Evolutionary conservation across 2,888 invertebrate species (phyloP).

Genomic region (Chrysina gloriosa): DNA sequence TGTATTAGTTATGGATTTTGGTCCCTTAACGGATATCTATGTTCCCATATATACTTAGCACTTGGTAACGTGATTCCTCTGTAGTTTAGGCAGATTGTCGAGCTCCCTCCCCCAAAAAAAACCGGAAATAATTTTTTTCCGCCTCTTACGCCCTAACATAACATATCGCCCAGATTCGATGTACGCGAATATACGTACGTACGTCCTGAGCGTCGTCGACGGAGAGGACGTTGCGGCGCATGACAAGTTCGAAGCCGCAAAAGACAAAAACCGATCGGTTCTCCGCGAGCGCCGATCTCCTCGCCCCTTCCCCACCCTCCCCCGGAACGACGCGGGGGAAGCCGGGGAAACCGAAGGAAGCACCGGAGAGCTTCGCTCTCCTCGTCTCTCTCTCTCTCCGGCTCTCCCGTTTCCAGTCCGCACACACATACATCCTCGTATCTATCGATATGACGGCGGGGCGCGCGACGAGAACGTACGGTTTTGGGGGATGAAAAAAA

Average conservation of each 20-base stretch:
- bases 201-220: not conserved
- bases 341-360: too few relatives aligned
- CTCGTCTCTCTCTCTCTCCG: not conserved
- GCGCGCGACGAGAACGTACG: not conserved
- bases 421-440: not conserved
- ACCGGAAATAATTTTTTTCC: too few relatives aligned
- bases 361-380: not conserved
- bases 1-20: too few relatives aligned
- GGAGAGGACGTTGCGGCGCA: conserved; percentile 17
- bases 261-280: conserved; percentile 30
- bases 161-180: too few relatives aligned
- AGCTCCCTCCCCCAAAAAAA: too few relatives aligned
- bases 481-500: not conserved
- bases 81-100: too few relatives aligned
- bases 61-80: too few relatives aligned
- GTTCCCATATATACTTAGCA: too few relatives aligned
- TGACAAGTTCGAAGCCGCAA: conserved; percentile 29
- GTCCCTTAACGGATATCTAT: too few relatives aligned
- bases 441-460: conserved; percentile 2
- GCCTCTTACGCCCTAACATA: too few relatives aligned
- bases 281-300: conserved; percentile 9
- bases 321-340: too few relatives aligned
- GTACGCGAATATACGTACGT: too few relatives aligned
- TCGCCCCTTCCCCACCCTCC: not conserved
- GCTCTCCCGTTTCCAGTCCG: not conserved